phyloP scores from a whole-genome alignment of 2,113 vertebrate species.

The Microcebus lehilahytsara region DNA sequence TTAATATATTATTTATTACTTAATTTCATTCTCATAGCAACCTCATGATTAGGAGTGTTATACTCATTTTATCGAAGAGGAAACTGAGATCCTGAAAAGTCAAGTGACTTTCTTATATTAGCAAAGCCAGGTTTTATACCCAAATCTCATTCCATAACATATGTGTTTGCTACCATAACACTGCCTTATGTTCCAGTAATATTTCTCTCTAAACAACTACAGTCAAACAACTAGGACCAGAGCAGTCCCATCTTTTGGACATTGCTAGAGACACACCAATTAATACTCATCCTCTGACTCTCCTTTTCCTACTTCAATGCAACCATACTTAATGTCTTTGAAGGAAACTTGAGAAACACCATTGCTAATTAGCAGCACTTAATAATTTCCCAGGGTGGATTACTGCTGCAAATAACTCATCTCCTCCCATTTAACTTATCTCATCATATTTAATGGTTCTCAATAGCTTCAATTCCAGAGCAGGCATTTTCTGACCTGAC shows the following conservation, averaged over 20 bases:
- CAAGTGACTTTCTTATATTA: not conserved
- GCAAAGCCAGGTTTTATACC: not conserved
- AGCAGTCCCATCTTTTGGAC: not conserved
- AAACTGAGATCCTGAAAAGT: conserved; percentile 34
- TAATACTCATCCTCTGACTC: not conserved
- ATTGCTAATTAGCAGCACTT: not conserved
- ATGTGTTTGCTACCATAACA: not conserved
- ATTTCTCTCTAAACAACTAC: not conserved
- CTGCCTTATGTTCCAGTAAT: not conserved
- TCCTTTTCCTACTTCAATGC: not conserved
- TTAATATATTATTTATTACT: not conserved
- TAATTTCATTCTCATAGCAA: conserved; percentile 23
- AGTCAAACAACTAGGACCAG: not conserved
- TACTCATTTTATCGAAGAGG: not conserved
- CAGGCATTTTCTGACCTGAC: conserved; percentile 36
- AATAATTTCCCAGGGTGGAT: conserved; percentile 54
- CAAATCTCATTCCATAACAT: not conserved
- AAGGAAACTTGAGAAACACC: conserved; percentile 40
- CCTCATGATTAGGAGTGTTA: not conserved
- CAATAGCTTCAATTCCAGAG: conserved; percentile 56
- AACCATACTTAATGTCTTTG: not conserved
- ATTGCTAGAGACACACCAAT: not conserved
- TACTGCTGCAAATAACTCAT: not conserved
- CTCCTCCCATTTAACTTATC: conserved; percentile 17
- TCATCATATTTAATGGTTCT: conserved; percentile 54